Conservation (phyloP, 64 coral and sea anemone species). For the Pachyseris speciosa region DNA sequence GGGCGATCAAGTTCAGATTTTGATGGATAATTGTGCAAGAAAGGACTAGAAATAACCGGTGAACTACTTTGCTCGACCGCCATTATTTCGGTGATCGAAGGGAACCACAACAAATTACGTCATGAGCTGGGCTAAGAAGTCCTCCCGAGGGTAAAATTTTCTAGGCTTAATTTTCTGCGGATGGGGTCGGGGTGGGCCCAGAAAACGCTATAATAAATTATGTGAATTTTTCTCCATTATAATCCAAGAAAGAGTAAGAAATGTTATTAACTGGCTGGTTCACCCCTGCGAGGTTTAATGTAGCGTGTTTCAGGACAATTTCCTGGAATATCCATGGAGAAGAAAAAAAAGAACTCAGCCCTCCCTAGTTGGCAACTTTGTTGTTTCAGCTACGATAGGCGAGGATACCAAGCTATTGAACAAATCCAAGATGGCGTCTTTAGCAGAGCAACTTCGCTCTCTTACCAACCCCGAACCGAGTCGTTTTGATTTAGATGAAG, state of each 20-base stretch:
- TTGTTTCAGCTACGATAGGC: background rate
- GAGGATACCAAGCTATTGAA: constrained; percentile 32
- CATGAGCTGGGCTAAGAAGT: constrained; percentile 11
- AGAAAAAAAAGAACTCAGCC: background rate
- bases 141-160: background rate
- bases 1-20: constrained; percentile 6
- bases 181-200: background rate
- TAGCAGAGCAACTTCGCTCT: constrained; percentile 71
- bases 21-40: constrained; percentile 41
- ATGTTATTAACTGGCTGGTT: no score
- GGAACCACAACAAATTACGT: constrained; percentile 99
- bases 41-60: background rate
- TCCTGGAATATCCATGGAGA: background rate
- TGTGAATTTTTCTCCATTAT: no score
- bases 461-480: constrained; percentile 81
- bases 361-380: background rate
- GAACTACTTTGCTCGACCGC: constrained; percentile 83
- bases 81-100: constrained; percentile 72
- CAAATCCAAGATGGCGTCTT: constrained; percentile 88
- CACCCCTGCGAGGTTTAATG: no score
- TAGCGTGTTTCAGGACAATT: no score
- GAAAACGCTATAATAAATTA: no score
- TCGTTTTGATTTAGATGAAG: constrained; percentile 85
- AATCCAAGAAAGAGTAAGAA: no score
- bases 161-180: background rate